These are phyloP conservation scores for Drosophila limbata DNA, from an alignment of 2,888 invertebrate species.

Conservation along the genomic window DNA sequence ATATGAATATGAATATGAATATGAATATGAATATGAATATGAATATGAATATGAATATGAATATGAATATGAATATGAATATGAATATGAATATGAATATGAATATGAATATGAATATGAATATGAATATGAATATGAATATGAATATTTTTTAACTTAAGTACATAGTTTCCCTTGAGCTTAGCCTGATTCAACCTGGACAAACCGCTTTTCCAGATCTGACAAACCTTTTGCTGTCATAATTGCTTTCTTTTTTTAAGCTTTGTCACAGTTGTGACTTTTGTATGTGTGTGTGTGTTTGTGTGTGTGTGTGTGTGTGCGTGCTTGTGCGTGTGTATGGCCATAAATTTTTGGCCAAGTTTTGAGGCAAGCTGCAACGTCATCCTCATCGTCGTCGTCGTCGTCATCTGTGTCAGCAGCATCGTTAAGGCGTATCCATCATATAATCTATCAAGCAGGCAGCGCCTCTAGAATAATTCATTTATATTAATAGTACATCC, in stretches of 20 bases:
- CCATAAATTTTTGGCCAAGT: conserved; percentile 45
- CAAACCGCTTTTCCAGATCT: conserved; percentile 1
- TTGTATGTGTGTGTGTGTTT: conserved; percentile 3
- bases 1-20: conserved; percentile 5
- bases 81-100: conserved; percentile 2
- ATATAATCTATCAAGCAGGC: conserved; percentile 68
- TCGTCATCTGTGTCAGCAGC: conserved; percentile 54
- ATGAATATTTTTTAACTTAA: too few relatives aligned
- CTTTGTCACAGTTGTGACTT: conserved; percentile 6
- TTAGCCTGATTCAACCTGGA: neutral
- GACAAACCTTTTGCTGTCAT: conserved; percentile 1
- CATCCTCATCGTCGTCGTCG: conserved; percentile 25
- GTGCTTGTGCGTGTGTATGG: conserved; percentile 12
- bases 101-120: conserved; percentile 4
- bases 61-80: conserved; percentile 3
- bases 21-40: conserved; percentile 5
- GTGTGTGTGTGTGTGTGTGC: neutral
- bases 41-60: conserved; percentile 5
- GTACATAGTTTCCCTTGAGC: too few relatives aligned
- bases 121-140: conserved; percentile 3
- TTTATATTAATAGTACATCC: conserved; percentile 75
- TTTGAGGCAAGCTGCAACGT: conserved; percentile 51
- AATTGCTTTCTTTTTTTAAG: conserved; percentile 4
- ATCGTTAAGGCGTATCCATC: conserved; percentile 75
- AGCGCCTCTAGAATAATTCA: conserved; percentile 70